phyloP scores from a whole-genome alignment of 1,140 invertebrate genomes.

The Neotoxoptera formosana region DNA sequence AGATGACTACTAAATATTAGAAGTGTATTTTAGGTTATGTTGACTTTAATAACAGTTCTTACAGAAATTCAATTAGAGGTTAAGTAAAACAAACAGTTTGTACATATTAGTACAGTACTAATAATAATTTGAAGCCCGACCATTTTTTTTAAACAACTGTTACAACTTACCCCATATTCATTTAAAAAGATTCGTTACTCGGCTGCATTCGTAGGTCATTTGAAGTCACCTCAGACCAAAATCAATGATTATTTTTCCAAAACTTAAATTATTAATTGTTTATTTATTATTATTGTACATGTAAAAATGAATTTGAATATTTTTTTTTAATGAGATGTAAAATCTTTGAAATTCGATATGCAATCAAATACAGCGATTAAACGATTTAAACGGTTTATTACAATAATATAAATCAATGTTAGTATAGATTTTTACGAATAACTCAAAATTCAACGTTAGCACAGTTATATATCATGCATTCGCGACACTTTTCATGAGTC shows the following conservation, averaged over 20 bases:
- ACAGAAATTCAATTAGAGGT: background rate
- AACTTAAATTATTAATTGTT: background rate
- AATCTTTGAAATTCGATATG: background rate
- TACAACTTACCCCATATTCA: background rate
- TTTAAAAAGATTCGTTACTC: background rate
- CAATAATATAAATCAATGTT: background rate
- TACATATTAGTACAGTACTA: background rate
- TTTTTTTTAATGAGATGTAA: background rate
- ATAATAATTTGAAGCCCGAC: background rate
- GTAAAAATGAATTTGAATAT: background rate
- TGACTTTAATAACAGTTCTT: background rate
- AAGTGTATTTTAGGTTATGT: background rate
- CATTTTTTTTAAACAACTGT: background rate
- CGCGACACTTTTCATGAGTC: background rate
- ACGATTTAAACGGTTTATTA: background rate
- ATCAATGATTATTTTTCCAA: background rate
- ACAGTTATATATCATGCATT: background rate
- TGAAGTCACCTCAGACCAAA: background rate
- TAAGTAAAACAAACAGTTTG: background rate
- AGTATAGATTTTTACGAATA: background rate
- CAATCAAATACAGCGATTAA: background rate
- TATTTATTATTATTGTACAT: background rate
- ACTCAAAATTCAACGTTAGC: background rate
- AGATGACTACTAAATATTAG: background rate
- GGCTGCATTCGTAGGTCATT: background rate